Conservation (phyloP, 2,113 vertebrate species). For the Bujurquina vittata region DNA sequence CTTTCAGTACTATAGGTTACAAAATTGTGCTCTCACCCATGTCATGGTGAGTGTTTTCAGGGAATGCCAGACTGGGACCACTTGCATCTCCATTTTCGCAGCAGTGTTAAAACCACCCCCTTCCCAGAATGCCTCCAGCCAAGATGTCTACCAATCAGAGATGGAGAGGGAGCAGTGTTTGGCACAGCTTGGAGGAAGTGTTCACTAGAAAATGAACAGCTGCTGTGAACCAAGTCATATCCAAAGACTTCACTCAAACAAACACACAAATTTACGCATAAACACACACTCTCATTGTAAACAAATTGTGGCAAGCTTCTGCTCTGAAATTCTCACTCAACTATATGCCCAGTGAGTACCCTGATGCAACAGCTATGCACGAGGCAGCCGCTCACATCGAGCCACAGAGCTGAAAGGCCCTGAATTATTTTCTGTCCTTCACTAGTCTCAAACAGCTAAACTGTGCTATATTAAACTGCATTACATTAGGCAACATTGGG, state of each 20-base stretch:
- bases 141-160: constrained; percentile 55
- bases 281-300: constrained; percentile 11
- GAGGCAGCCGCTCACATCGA: constrained; percentile 9
- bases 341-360: background rate
- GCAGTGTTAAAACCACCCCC: constrained; percentile 9
- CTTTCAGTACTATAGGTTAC: background rate
- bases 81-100: constrained; percentile 10
- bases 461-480: background rate
- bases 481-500: background rate
- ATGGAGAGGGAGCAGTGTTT: constrained; percentile 19
- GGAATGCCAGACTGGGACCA: background rate
- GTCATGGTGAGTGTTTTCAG: background rate
- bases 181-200: constrained; percentile 43
- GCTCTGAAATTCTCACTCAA: constrained; percentile 7
- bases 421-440: background rate
- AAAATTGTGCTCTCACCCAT: background rate
- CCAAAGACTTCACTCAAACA: constrained; percentile 35
- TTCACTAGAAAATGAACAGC: constrained; percentile 45
- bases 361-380: constrained; percentile 2
- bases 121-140: constrained; percentile 32
- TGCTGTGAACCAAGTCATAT: constrained; percentile 50
- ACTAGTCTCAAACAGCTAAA: background rate
- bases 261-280: constrained; percentile 14
- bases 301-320: background rate
- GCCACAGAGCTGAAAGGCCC: background rate